Evolutionary conservation across 2,888 invertebrate species (phyloP).

Genomic region (Rhaphigaster nebulosa): DNA sequence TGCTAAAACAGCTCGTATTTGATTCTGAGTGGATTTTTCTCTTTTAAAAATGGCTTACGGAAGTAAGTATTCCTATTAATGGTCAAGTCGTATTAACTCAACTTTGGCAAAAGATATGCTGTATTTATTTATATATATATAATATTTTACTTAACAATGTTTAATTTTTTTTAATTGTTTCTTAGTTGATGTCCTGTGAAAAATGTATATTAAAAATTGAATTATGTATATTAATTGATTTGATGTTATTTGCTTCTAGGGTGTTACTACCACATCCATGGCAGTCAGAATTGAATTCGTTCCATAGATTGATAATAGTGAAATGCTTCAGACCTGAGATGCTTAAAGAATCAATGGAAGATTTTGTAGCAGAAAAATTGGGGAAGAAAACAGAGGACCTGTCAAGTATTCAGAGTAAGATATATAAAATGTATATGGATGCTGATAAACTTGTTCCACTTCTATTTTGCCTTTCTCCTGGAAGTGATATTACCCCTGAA

Average conservation of each 20-base stretch:
- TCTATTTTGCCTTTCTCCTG: not conserved
- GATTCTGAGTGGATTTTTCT: too few relatives aligned
- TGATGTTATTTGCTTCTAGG: not conserved
- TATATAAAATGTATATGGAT: not conserved
- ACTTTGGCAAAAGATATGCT: too few relatives aligned
- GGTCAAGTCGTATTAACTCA: too few relatives aligned
- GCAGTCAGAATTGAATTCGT: not conserved
- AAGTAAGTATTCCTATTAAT: too few relatives aligned
- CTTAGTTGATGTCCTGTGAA: too few relatives aligned
- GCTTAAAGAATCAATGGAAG: not conserved
- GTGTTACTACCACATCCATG: not conserved
- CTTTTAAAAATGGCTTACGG: too few relatives aligned
- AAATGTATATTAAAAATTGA: too few relatives aligned
- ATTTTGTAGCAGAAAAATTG: not conserved
- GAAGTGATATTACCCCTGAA: not conserved
- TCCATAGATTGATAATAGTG: not conserved
- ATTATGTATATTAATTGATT: not conserved
- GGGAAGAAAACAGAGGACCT: not conserved
- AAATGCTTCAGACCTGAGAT: slow-evolving; percentile 17
- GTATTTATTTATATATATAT: too few relatives aligned
- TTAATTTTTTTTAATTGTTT: too few relatives aligned
- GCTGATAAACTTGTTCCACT: not conserved
- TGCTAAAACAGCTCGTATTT: too few relatives aligned
- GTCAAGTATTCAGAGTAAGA: not conserved
- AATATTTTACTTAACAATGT: too few relatives aligned